Evolutionary conservation across 2,888 invertebrate species (phyloP).

Genomic region (Leptinotarsa peninsularis): DNA sequence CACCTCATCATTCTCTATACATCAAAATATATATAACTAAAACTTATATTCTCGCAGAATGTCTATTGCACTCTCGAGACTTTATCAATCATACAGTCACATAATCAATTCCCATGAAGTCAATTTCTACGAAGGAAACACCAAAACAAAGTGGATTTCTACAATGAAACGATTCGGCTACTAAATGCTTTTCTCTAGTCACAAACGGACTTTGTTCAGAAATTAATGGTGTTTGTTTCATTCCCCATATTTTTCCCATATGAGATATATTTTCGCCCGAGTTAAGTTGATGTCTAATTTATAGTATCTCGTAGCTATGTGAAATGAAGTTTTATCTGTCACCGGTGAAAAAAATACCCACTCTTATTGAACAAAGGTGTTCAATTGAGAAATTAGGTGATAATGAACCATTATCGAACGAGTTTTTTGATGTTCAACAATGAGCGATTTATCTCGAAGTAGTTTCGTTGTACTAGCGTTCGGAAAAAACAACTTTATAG

Average conservation of each 20-base stretch:
- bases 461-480: too few relatives aligned
- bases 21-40: background rate
- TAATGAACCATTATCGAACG: too few relatives aligned
- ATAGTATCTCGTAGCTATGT: background rate
- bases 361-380: too few relatives aligned
- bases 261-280: background rate
- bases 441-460: too few relatives aligned
- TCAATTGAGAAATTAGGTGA: too few relatives aligned
- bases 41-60: background rate
- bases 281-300: background rate
- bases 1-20: background rate
- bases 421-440: too few relatives aligned
- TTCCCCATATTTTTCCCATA: background rate
- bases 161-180: background rate
- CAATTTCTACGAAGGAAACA: background rate
- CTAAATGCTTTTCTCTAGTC: slow-evolving; percentile 5
- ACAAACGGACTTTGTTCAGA: background rate
- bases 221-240: slow-evolving; percentile 1
- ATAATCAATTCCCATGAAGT: background rate
- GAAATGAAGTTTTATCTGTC: too few relatives aligned
- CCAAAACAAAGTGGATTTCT: background rate
- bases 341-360: too few relatives aligned
- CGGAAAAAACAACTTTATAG: too few relatives aligned
- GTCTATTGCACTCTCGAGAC: background rate
- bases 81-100: slow-evolving; percentile 3